Conservation (phyloP, 1,140 invertebrate genomes). For the Pissodes strobi region DNA sequence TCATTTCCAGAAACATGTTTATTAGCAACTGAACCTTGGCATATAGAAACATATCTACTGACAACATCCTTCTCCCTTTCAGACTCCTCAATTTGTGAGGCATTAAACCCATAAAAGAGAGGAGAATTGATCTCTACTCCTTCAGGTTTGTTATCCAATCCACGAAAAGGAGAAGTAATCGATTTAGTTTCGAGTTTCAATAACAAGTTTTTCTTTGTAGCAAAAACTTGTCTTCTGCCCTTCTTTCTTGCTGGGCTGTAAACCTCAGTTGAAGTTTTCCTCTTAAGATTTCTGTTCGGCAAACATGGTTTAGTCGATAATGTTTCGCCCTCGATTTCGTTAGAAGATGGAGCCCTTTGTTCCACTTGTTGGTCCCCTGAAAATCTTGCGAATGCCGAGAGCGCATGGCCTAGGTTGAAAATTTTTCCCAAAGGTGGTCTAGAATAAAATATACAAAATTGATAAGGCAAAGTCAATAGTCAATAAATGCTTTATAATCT, state of each 20-base stretch:
- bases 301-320: not conserved
- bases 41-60: too few relatives aligned
- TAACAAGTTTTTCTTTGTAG: not conserved
- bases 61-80: not conserved
- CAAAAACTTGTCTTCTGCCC: not conserved
- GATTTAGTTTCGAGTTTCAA: too few relatives aligned
- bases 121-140: not conserved
- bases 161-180: not conserved
- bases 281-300: too few relatives aligned
- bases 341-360: not conserved
- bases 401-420: not conserved
- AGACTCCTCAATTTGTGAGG: not conserved
- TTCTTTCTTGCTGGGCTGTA: not conserved
- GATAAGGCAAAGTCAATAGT: too few relatives aligned
- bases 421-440: constrained; percentile 7
- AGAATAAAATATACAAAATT: not conserved
- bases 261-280: not conserved
- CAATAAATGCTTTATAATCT: too few relatives aligned
- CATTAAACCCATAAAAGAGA: not conserved
- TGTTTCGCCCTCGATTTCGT: not conserved
- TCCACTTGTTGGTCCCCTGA: not conserved
- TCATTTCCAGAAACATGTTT: too few relatives aligned
- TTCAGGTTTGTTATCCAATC: not conserved
- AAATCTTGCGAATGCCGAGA: constrained; percentile 8
- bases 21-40: too few relatives aligned